Evolutionary conservation across 2,113 vertebrate species (phyloP).

Genomic region (Ciconia maguari): DNA sequence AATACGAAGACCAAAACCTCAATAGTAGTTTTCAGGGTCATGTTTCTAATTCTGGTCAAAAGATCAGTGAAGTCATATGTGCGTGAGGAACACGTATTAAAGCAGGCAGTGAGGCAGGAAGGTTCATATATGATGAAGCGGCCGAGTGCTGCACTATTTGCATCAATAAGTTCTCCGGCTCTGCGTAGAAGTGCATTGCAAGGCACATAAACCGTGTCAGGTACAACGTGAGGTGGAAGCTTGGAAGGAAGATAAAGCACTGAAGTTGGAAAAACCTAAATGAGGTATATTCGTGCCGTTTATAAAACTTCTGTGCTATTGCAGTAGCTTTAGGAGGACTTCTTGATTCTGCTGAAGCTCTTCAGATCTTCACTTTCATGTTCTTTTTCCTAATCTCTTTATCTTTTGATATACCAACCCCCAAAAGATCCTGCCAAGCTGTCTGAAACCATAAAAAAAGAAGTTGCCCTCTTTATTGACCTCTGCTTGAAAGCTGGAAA

Average conservation of each 20-base stretch:
- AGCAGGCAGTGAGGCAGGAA: not conserved
- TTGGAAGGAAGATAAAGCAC: not conserved
- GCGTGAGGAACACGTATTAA: not conserved
- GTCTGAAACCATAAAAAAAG: not conserved
- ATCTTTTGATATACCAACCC: not conserved
- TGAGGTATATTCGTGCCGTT: not conserved
- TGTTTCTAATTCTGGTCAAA: not conserved
- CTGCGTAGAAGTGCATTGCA: rapidly evolving
- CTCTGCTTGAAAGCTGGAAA: slow-evolving; percentile 3
- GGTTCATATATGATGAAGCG: not conserved
- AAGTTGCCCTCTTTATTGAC: slow-evolving; percentile 9
- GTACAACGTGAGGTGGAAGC: not conserved
- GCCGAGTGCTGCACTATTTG: not conserved
- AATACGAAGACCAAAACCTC: not conserved
- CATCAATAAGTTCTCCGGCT: rapidly evolving
- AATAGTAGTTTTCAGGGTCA: not conserved
- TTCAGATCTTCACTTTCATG: slow-evolving; percentile 29
- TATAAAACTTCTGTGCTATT: not conserved
- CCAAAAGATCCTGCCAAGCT: not conserved
- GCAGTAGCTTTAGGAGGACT: not conserved
- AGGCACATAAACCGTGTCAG: not conserved
- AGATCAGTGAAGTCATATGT: not conserved
- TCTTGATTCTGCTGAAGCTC: not conserved
- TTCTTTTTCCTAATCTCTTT: slow-evolving; percentile 4
- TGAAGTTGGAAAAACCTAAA: not conserved